phyloP scores from a whole-genome alignment of 2,888 invertebrate species.

The Pollenia amentaria region DNA sequence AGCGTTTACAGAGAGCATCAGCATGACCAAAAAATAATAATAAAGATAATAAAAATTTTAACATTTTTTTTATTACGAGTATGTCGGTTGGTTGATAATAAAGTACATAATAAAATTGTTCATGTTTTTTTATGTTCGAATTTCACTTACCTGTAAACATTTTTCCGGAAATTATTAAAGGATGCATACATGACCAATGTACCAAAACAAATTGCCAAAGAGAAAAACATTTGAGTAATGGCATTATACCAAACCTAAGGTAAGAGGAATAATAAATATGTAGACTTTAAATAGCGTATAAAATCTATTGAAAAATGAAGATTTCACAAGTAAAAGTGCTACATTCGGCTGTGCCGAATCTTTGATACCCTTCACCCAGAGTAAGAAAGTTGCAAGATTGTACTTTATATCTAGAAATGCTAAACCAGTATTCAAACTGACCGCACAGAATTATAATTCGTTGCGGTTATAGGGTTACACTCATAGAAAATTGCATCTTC shows the following conservation, averaged over 20 bases:
- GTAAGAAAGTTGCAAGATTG: too few relatives aligned
- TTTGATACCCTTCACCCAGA: too few relatives aligned
- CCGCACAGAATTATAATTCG: too few relatives aligned
- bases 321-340: too few relatives aligned
- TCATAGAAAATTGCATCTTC: too few relatives aligned
- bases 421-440: too few relatives aligned
- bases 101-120: not conserved
- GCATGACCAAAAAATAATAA: not conserved
- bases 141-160: constrained; percentile 85
- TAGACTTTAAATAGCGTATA: not conserved
- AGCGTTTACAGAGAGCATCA: not conserved
- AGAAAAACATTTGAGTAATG: constrained; percentile 88
- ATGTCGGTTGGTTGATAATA: too few relatives aligned
- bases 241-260: constrained; percentile 87
- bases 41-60: constrained; percentile 21
- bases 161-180: constrained; percentile 87
- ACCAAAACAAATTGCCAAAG: constrained; percentile 87
- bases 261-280: not conserved
- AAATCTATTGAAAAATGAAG: too few relatives aligned
- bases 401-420: too few relatives aligned
- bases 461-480: too few relatives aligned
- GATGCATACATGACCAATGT: constrained; percentile 87
- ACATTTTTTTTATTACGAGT: not conserved
- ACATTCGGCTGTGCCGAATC: too few relatives aligned
- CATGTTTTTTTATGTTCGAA: not conserved